Evolutionary conservation across 2,797 vertebrate species (phyloP).

Genomic region (Galagoides demidoff): DNA sequence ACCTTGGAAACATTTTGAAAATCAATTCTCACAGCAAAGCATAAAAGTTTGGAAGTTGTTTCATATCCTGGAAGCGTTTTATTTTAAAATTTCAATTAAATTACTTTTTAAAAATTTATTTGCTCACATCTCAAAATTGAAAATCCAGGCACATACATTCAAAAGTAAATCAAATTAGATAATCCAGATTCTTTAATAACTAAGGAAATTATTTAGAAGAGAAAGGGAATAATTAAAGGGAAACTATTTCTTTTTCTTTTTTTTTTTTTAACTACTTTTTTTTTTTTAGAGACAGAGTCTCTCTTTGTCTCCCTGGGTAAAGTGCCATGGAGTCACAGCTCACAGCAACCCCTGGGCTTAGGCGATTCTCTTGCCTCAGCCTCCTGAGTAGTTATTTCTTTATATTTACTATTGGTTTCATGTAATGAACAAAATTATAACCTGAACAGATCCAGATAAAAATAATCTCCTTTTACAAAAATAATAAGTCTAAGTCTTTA

Average conservation of each 20-base stretch:
- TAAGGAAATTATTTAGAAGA: neutral
- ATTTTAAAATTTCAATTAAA: constrained; percentile 17
- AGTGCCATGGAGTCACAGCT: too few relatives aligned
- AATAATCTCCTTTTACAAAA: too few relatives aligned
- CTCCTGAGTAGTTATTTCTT: neutral
- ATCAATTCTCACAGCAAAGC: neutral
- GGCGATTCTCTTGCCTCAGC: too few relatives aligned
- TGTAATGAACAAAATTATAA: too few relatives aligned
- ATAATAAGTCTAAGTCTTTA: too few relatives aligned
- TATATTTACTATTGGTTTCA: too few relatives aligned
- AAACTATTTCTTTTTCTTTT: neutral
- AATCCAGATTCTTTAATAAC: neutral
- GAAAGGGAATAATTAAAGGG: neutral
- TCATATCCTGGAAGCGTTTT: neutral
- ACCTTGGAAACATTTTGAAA: constrained; percentile 39
- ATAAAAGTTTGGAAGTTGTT: neutral
- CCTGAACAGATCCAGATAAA: too few relatives aligned
- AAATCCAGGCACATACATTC: neutral
- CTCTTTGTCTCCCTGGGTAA: too few relatives aligned
- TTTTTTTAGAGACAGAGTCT: too few relatives aligned
- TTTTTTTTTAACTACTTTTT: too few relatives aligned
- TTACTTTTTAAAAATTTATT: neutral
- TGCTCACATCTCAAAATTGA: constrained; percentile 15
- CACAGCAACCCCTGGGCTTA: too few relatives aligned
- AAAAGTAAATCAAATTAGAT: constrained; percentile 29